phyloP scores from a whole-genome alignment of 2,888 invertebrate species.

The Cerastoderma edule region DNA sequence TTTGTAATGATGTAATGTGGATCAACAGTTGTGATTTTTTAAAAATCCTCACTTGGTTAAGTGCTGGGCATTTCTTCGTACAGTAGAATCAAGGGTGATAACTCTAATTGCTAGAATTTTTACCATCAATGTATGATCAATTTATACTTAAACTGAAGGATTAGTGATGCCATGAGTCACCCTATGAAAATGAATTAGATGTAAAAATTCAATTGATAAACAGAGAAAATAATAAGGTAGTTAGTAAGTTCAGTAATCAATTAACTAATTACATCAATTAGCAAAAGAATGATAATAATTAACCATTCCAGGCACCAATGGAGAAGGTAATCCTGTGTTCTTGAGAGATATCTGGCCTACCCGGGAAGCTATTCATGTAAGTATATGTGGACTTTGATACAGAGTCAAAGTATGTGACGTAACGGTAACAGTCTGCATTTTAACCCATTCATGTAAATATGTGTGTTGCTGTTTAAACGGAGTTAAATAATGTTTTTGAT shows the following conservation, averaged over 20 bases:
- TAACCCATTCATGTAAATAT: no score
- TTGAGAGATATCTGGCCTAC: constrained; percentile 98
- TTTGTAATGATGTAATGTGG: no score
- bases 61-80: no score
- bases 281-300: not conserved
- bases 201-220: not conserved
- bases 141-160: no score
- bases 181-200: not conserved
- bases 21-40: no score
- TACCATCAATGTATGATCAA: no score
- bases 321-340: constrained; percentile 91
- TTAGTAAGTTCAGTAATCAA: not conserved
- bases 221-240: not conserved
- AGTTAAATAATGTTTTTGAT: not conserved
- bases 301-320: constrained; percentile 81
- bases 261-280: not conserved
- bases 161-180: no score
- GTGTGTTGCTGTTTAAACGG: not conserved
- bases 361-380: constrained; percentile 92
- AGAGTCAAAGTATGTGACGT: no score
- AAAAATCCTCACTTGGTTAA: no score
- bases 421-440: no score
- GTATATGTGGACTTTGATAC: constrained; percentile 18
- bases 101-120: no score
- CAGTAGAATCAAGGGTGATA: no score